Base-by-base conservation (phyloP, 2,797 vertebrate genomes). In the Potorous gilbertii region DNA sequence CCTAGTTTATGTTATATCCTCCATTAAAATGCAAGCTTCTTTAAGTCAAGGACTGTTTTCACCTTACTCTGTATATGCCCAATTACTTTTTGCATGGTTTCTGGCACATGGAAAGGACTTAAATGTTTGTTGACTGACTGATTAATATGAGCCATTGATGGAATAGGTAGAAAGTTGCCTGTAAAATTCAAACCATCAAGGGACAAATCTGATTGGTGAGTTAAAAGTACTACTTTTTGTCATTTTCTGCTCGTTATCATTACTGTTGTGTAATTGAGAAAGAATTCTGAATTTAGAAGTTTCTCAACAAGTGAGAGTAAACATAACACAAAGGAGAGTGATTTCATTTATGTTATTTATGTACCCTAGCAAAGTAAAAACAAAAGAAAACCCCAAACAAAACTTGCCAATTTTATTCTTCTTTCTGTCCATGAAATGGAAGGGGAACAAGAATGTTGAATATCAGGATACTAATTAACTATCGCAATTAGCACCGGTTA, bases 401-500 rank as follows among this genome's bases (percentile, higher is more conserved):
- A 31, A 14, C 95, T 98, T 97, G 97, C 97, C 92, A 96, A 97
- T 92, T 98, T 92, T 96, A 92, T 54, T 74, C 96, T 98, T 97
- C 98, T 92, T 96, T 97, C 90, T 97, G 91, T 95, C 54, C 93
- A 95, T 93, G 87, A 95, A 97, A 95, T 98, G 94, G 96, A 98
- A 46, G 56, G 90, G 66, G 96, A 91, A 93, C 96, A 95, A 97
- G 93, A 97, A 97, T 98, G 94, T 94, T 97, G 95, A 96, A 95
- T 97, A 97, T 97, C 97, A 98, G 98, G 97, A 94, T 92, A 0
- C 95, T 98, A 97, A 96, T 98, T 98, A 98, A 97, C 97, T 96
- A 94, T 98, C 96, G 96, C 98, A 98, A 87, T 98, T 99, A 98
- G 93, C 97, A 98, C 97, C 97, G 97, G 98, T 98, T 98, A 98